A percentile compares a stretch with the other conserved stretches of the same genome.
Conservation (phyloP, 2,113 vertebrate genomes). For the Paramormyrops kingsleyae region DNA sequence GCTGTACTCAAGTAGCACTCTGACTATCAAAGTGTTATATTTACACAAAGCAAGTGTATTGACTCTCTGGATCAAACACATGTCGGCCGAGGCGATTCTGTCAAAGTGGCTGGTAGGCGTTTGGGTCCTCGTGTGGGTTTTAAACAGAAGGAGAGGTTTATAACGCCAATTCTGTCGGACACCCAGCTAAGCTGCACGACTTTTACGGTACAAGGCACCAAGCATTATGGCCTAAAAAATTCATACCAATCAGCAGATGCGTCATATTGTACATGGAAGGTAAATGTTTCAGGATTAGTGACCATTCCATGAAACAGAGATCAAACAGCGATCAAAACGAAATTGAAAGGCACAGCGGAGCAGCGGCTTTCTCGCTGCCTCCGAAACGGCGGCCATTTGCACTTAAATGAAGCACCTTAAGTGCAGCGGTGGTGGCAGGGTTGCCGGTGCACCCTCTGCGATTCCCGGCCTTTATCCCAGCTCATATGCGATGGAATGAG, state of each 20-base stretch:
- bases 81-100: background rate
- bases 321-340: constrained; percentile 15
- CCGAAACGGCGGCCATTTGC: constrained; percentile 78
- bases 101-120: background rate
- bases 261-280: background rate
- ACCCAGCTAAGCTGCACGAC: background rate
- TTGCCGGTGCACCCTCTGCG: constrained; percentile 87
- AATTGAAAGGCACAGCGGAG: constrained; percentile 54
- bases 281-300: constrained; percentile 12
- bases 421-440: constrained; percentile 69
- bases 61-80: constrained; percentile 1
- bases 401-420: constrained; percentile 93
- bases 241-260: background rate
- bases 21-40: background rate
- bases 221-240: background rate
- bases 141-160: background rate
- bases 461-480: constrained; percentile 85
- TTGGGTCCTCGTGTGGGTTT: background rate
- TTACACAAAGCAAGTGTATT: constrained; percentile 1
- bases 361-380: constrained; percentile 48
- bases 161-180: background rate
- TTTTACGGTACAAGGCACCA: background rate
- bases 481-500: constrained; percentile 82
- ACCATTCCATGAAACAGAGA: constrained; percentile 5
- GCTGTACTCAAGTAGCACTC: background rate